Conservation (phyloP, 2,888 invertebrate species). For the Dasypogon diadema region DNA sequence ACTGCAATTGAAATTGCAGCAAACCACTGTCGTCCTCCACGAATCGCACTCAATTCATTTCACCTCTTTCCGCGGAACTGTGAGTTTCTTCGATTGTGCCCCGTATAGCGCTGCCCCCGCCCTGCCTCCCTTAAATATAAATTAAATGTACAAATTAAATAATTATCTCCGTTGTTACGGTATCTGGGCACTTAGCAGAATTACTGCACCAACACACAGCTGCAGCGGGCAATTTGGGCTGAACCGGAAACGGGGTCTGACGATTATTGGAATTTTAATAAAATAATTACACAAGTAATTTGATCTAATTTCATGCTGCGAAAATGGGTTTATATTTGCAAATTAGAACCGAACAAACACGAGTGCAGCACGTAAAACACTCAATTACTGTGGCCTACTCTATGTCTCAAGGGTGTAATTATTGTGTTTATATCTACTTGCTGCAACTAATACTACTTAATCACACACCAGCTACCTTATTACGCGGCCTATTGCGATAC, state of each 20-base stretch:
- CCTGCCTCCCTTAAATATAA: constrained; percentile 1
- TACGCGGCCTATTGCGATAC: background rate
- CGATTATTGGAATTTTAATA: constrained; percentile 47
- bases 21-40: background rate
- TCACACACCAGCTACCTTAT: constrained; percentile 27
- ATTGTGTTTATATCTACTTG: constrained; percentile 42
- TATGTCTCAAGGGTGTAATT: constrained; percentile 44
- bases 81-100: background rate
- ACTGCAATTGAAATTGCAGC: background rate
- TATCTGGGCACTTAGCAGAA: constrained; percentile 42
- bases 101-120: background rate
- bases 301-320: constrained; percentile 45
- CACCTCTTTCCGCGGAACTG: background rate
- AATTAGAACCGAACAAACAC: constrained; percentile 43
- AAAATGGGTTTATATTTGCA: constrained; percentile 46
- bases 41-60: background rate
- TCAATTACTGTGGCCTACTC: constrained; percentile 46
- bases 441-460: constrained; percentile 44
- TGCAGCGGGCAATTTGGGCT: constrained; percentile 29
- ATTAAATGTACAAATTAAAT: constrained; percentile 46
- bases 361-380: constrained; percentile 20
- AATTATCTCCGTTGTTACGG: constrained; percentile 23
- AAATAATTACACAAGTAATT: constrained; percentile 47
- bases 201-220: constrained; percentile 8
- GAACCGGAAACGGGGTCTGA: constrained; percentile 39